These are phyloP conservation scores for Neolamprologus ventralis DNA, from an alignment of 2,113 vertebrate genomes.

Conservation along the genomic window DNA sequence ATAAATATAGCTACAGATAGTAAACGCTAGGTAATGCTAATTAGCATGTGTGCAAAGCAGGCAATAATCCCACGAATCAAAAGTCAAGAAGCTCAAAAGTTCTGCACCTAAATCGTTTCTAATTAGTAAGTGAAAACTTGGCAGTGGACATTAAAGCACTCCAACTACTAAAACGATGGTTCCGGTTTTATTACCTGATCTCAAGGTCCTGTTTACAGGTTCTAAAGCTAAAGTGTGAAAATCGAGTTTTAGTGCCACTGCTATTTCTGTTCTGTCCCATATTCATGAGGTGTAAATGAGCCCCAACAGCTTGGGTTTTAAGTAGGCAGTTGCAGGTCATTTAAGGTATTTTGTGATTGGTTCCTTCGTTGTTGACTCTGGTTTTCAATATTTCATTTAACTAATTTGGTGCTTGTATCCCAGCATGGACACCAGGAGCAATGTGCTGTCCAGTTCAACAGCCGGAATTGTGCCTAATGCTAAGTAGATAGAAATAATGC, in stretches of 20 bases:
- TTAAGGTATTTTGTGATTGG: background rate
- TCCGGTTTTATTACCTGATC: background rate
- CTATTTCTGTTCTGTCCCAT: background rate
- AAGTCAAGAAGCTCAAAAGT: background rate
- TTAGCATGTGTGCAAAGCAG: background rate
- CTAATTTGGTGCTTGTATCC: background rate
- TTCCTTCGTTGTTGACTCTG: background rate
- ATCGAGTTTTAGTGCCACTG: background rate
- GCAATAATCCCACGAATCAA: background rate
- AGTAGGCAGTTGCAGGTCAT: background rate
- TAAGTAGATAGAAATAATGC: background rate
- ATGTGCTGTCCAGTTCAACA: background rate
- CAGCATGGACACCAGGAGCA: background rate
- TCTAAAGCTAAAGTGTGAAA: background rate
- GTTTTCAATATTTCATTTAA: background rate
- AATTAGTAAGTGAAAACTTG: background rate
- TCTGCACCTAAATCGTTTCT: rapidly evolving
- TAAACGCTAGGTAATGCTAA: background rate
- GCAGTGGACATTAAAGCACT: background rate
- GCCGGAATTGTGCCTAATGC: background rate
- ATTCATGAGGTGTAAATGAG: background rate
- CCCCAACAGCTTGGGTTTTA: background rate
- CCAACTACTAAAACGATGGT: background rate
- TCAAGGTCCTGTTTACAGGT: background rate
- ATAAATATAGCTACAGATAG: background rate